Percentiles rank a stretch among this genome's conserved stretches.
phyloP scores from a whole-genome alignment of 2,113 vertebrate species.

The Tamias sibiricus region DNA sequence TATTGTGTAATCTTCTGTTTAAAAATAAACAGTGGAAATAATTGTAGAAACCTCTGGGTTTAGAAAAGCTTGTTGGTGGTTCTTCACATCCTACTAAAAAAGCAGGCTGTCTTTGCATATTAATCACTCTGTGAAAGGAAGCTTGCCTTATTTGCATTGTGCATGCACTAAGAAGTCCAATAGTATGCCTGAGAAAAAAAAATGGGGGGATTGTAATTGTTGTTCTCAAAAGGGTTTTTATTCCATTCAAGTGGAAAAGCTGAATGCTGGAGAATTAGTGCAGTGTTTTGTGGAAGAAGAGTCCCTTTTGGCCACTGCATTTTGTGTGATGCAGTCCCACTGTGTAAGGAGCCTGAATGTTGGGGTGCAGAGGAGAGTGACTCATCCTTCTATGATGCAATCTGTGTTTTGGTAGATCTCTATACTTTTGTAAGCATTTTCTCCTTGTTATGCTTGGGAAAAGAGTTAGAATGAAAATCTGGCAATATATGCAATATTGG shows the following conservation, averaged over 20 bases:
- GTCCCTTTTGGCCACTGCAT: conserved; percentile 72
- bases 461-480: background rate
- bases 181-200: conserved; percentile 82
- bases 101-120: conserved; percentile 87
- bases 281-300: conserved; percentile 81
- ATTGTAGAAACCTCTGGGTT: conserved; percentile 82
- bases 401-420: conserved; percentile 49
- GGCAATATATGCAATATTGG: background rate
- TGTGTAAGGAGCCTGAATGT: conserved; percentile 24
- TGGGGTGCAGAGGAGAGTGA: conserved; percentile 78
- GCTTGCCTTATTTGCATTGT: conserved; percentile 88
- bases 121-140: conserved; percentile 89
- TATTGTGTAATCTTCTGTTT: conserved; percentile 80
- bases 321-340: conserved; percentile 68
- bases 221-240: conserved; percentile 88
- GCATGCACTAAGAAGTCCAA: conserved; percentile 83
- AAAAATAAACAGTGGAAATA: conserved; percentile 83
- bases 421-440: background rate
- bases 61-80: conserved; percentile 83
- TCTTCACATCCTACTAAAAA: conserved; percentile 84
- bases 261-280: conserved; percentile 84
- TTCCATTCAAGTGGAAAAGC: conserved; percentile 87
- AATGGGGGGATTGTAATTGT: conserved; percentile 82
- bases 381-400: conserved; percentile 85
- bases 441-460: background rate